phyloP scores from a whole-genome alignment of 2,888 invertebrate genomes.

The Anagyrus pseudococci region DNA sequence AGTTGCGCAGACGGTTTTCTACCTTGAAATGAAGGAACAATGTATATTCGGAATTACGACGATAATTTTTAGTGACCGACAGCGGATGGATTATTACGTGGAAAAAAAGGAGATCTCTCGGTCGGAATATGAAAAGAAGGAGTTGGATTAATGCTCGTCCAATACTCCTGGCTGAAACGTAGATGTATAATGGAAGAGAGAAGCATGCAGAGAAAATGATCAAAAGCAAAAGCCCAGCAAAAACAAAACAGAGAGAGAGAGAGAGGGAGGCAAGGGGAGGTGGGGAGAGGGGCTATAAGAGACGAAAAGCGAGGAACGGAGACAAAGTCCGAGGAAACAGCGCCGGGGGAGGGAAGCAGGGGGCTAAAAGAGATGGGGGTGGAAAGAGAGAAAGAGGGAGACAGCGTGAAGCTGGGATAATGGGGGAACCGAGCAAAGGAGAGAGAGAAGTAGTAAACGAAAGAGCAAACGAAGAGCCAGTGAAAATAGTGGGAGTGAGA shows the following conservation, averaged over 20 bases:
- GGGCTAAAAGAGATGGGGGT: no score
- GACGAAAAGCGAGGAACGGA: conserved; percentile 27
- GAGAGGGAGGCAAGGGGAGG: conserved; percentile 20
- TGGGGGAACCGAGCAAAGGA: not conserved
- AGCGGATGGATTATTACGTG: no score
- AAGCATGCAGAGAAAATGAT: conserved; percentile 37
- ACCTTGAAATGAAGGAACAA: no score
- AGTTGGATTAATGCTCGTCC: no score
- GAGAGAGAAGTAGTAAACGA: conserved; percentile 30
- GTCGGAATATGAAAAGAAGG: no score
- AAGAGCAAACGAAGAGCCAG: conserved; percentile 28
- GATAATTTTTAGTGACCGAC: no score
- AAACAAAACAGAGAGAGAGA: conserved; percentile 36
- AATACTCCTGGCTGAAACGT: no score
- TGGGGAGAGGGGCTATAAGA: no score
- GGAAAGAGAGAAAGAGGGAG: conserved; percentile 21
- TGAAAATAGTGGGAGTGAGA: conserved; percentile 37
- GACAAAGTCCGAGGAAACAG: conserved; percentile 25
- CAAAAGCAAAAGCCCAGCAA: conserved; percentile 38
- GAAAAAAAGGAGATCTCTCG: no score
- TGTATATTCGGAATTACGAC: no score
- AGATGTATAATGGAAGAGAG: no score
- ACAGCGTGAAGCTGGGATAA: conserved; percentile 6
- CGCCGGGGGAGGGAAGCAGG: conserved; percentile 15
- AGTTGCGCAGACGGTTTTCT: no score